Evolutionary conservation across 2,797 vertebrate genomes (phyloP).

Genomic region (Micromesistius poutassou): DNA sequence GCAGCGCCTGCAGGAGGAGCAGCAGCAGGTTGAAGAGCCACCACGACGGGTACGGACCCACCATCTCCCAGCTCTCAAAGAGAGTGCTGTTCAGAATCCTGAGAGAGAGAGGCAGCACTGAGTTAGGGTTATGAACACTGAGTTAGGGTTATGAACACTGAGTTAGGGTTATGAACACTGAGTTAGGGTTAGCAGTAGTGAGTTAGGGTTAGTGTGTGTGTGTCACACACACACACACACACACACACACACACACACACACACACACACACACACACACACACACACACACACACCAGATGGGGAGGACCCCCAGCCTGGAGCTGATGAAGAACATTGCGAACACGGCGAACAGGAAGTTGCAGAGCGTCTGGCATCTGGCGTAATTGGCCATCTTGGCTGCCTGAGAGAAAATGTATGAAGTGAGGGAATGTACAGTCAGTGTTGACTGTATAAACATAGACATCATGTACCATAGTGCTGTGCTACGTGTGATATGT

Average conservation of each 20-base stretch:
- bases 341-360: conserved; percentile 93
- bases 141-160: neutral
- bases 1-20: conserved; percentile 85
- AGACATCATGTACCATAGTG: neutral
- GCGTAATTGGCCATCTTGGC: conserved; percentile 99
- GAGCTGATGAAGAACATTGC: conserved; percentile 91
- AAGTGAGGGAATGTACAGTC: neutral
- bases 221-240: too few relatives aligned
- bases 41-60: conserved; percentile 93
- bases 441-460: neutral
- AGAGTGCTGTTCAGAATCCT: conserved; percentile 95
- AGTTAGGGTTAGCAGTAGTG: neutral
- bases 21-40: conserved; percentile 93
- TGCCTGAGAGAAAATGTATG: conserved; percentile 74
- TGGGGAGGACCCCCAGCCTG: conserved; percentile 89
- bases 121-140: neutral
- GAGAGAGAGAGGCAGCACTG: conserved; percentile 25
- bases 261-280: too few relatives aligned
- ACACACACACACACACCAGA: conserved; percentile 70
- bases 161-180: neutral
- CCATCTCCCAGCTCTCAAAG: conserved; percentile 95
- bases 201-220: neutral
- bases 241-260: too few relatives aligned
- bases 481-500: too few relatives aligned
- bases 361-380: conserved; percentile 96